Base-by-base conservation (phyloP, 1,140 invertebrate species). In the Sycophaga agraensis region DNA sequence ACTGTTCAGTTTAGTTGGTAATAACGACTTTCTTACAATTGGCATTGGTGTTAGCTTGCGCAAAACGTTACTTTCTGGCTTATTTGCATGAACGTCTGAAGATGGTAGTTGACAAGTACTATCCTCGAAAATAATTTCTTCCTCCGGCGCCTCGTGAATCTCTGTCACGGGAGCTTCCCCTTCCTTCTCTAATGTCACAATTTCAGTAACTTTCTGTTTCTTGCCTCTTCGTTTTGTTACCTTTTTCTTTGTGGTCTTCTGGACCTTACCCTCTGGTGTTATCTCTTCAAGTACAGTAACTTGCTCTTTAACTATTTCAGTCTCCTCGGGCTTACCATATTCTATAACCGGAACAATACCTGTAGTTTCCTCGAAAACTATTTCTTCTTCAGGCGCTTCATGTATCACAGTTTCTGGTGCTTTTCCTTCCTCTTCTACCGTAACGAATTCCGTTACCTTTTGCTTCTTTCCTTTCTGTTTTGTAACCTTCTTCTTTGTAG, bases 141-240 rank as follows among this genome's bases (percentile, higher is more conserved):
- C 60, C 9, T 64, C 46, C 21, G 64, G 53, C 17, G 37, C 45
- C 49, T 66, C 68, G 9, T n/a, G n/a, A 66, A 79, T 69, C 4
- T 72, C 75, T 19, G 71, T 74, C 43, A 79, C 65, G 11, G 78
- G 73, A 54, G 68, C 66, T 63, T 81, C 73, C 40, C 78, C 76
- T 56, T 82, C 78, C 69, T 82, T 79, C 71, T 82, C 75, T 45
- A 82, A 68, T 19, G 81, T 81, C n/a, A 78, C 75, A 54, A 82
- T 79, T 72, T 83, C 79, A 9, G 76, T 81, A 4, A 78, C 73
- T 70, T 82, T 73, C 62, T 80, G 65, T 59, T 76, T 80, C 9
- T 70, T 69, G 39, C 77, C 82, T 59, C 71, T 75, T 31, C 75
- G 72, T 53, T 64, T 68, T 17, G 59, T 65, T 9, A 64, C 34